Base-by-base conservation (phyloP, 2,888 invertebrate genomes). In the Autographa gamma region DNA sequence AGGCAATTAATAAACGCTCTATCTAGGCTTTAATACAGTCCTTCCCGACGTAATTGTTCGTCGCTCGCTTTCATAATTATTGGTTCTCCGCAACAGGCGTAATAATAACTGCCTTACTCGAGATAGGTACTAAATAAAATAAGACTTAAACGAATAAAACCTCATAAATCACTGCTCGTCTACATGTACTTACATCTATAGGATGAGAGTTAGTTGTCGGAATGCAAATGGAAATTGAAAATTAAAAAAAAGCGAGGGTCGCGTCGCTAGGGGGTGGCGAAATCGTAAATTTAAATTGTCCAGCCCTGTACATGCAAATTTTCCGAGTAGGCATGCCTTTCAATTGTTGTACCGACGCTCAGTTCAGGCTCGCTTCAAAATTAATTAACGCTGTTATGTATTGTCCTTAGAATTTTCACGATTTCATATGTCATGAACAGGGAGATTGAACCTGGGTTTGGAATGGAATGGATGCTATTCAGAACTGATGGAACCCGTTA, bases 211-310 rank as follows among this genome's bases (percentile, higher is more conserved):
- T 90, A 93, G 92, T 89, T 88, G 89, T 76, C 77, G 92, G 94
- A 94, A 95, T 95, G 93, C 93, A 93, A 95, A 95, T 94, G 93
- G 91, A 94, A 95, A 95, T 94, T 94, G 95, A 95, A 95, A 95
- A 94, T 95, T 93, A 93, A 94, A 94, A 56, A 94, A 95, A 94
- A 93, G 91, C 91, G 93, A 94, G 94, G 95, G 94, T 93, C 91
- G 92, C 84, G 79, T 87, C 89, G 85, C 90, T 85, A 81, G 90
- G 92, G 93, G 94, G 93, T 86, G 91, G 89, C 80, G 90, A 90
- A 93, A 93, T 92, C 95, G 95, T 95, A 95, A 95, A 95, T 95
- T 95, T 93, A 94, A 95, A 95, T 94, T 93, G 95, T 94, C 93
- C 93, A 93, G 92, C 92, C 92, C 92, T 92, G 91, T 91, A 92